phyloP scores from a whole-genome alignment of 2,113 vertebrate species.

The Tachysurus fulvidraco region DNA sequence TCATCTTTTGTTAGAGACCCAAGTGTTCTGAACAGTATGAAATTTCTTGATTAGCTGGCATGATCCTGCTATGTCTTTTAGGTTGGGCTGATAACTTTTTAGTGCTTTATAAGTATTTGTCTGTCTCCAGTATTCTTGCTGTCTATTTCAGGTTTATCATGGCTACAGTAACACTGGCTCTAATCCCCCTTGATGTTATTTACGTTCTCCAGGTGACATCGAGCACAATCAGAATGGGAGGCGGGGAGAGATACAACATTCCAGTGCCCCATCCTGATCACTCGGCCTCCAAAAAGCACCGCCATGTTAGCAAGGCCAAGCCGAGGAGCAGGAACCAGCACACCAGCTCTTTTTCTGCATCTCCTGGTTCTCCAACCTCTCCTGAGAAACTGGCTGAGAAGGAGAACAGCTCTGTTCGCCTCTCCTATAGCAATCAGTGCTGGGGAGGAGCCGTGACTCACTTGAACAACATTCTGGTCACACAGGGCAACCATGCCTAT shows the following conservation, averaged over 20 bases:
- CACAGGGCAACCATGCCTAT: constrained; percentile 86
- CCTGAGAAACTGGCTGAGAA: constrained; percentile 81
- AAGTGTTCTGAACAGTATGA: not conserved
- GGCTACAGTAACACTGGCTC: not conserved
- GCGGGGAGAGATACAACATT: constrained; percentile 94
- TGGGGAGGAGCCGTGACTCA: constrained; percentile 83
- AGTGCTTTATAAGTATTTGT: no score
- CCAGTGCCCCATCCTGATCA: constrained; percentile 85
- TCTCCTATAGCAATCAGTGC: constrained; percentile 78
- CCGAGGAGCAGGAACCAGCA: constrained; percentile 86
- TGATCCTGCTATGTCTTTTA: no score
- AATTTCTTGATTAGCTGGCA: not conserved
- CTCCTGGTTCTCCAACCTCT: constrained; percentile 61
- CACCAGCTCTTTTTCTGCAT: constrained; percentile 71
- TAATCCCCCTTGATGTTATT: not conserved
- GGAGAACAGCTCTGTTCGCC: constrained; percentile 73
- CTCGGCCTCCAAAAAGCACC: constrained; percentile 79
- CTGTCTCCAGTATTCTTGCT: not conserved
- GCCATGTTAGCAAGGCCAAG: constrained; percentile 79
- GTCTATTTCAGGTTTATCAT: not conserved
- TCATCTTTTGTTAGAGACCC: not conserved
- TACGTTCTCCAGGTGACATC: constrained; percentile 83
- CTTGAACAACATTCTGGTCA: constrained; percentile 78
- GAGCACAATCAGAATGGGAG: constrained; percentile 86
- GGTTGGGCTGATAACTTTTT: not conserved